Conservation (phyloP, 2,113 vertebrate species). For the Catharus minimus region DNA sequence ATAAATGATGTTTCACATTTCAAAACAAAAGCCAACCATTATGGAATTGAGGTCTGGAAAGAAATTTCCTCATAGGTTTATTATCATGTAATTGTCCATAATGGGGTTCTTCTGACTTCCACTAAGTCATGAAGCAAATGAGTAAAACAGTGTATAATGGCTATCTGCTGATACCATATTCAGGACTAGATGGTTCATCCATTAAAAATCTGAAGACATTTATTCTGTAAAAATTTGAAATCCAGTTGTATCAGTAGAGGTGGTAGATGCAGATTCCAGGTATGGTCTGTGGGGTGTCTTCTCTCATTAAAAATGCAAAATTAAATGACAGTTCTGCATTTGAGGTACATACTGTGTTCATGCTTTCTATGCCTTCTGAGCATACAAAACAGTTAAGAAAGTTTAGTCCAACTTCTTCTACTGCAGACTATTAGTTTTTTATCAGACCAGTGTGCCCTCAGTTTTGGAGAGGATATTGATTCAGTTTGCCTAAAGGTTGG, state of each 20-base stretch:
- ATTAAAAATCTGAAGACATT: background rate
- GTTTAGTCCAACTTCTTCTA: background rate
- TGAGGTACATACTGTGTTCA: background rate
- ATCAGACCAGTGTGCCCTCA: background rate
- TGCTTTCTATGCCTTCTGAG: background rate
- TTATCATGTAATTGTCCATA: conserved; percentile 10
- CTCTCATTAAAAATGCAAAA: background rate
- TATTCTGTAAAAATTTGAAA: background rate
- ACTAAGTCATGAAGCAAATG: background rate
- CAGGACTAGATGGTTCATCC: background rate
- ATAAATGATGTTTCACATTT: background rate
- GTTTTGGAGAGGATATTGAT: background rate
- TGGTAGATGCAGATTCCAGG: background rate
- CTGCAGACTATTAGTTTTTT: background rate
- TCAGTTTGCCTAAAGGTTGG: background rate
- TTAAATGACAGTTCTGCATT: conserved; percentile 10
- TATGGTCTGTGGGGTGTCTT: background rate
- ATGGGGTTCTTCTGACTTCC: conserved; percentile 13
- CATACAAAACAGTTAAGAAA: background rate
- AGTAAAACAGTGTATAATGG: background rate
- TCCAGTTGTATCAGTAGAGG: background rate
- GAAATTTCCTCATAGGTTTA: background rate
- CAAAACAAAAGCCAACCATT: conserved; percentile 8
- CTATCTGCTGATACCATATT: background rate
- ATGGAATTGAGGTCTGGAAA: background rate